Evolutionary conservation across 2,113 vertebrate species (phyloP), one percentile per base, ranked within the genome.

Genomic region (Scortum barcoo): DNA sequence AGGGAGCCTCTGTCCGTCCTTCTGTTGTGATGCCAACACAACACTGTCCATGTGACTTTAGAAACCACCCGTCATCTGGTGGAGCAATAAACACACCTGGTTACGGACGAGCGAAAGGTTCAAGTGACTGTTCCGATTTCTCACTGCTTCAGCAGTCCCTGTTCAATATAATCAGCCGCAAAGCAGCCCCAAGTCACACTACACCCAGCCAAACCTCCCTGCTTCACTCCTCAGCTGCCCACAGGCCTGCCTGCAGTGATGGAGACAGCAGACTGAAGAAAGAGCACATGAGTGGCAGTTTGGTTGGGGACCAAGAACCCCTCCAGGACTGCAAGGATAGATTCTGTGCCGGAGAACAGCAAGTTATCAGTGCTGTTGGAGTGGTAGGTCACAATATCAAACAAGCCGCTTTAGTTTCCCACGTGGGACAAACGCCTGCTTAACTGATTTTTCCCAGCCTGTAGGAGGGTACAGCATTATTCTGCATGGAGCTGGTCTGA

Each of bases 131-230:
- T 82, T 89, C 91, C 7, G 92, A 95, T 87, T 90, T 96, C 56
- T 92, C 92, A 28, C 81, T 89, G 26, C 93, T 95, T 22, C 92
- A 74, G 62, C 87, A 93, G 84, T 94, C 92, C 33, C 89, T 96
- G 9, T 90, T 94, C 13, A 87, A 92, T 58, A 90, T 94, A 79
- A 95, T 92, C 69, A 83, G 83, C 62, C 89, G 91, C 76, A 96
- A 93, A 89, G 75, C 83, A 16, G 3, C 71, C 2, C 80, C 88
- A 20, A 80, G 71, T 73, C 67, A 71, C 56, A 28, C 69, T 38
- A 17, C 80, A 16, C 33, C 80, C 53, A 33, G 69, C 48, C 89
- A 92, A 26, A 30, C 80, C 30, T 44, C 81, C 26, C 26, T 28
- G 44, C 62, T 84, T 28, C 77, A 80, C 13, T 57, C 81, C 9